A percentile compares a stretch with the other conserved stretches of the same genome.
Conservation (phyloP, 1,140 invertebrate species). For the Semibalanus balanoides region DNA sequence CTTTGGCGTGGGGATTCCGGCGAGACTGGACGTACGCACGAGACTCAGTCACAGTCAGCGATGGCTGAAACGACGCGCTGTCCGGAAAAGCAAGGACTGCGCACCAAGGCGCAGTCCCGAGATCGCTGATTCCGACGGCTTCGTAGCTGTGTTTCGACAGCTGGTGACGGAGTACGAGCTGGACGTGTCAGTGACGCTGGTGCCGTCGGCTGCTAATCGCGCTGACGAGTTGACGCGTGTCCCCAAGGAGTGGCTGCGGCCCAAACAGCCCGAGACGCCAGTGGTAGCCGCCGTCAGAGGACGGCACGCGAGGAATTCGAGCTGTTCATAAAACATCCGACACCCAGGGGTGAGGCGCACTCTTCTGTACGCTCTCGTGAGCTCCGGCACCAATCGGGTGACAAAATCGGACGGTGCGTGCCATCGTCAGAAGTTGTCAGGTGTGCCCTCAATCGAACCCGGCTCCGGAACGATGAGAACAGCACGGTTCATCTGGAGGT, state of each 20-base stretch:
- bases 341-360: not conserved
- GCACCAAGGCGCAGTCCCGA: not conserved
- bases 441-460: not conserved
- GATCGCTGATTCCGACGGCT: not conserved
- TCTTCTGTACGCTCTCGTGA: not conserved
- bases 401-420: not conserved
- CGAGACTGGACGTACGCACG: not conserved
- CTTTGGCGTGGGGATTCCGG: not conserved
- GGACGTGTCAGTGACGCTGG: not conserved
- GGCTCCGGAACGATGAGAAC: too few species aligned
- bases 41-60: not conserved
- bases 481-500: not conserved
- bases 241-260: not conserved
- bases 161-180: not conserved
- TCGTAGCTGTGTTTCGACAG: not conserved
- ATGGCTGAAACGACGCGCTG: not conserved
- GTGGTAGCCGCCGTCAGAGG: not conserved
- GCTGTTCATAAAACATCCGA: not conserved
- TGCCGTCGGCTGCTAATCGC: not conserved
- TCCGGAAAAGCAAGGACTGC: not conserved
- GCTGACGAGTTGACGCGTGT: not conserved
- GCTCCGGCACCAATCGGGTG: not conserved
- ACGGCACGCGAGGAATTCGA: not conserved
- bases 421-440: not conserved
- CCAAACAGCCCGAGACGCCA: not conserved